Evolutionary conservation across 2,113 vertebrate species (phyloP).

Genomic region (Podilymbus podiceps): DNA sequence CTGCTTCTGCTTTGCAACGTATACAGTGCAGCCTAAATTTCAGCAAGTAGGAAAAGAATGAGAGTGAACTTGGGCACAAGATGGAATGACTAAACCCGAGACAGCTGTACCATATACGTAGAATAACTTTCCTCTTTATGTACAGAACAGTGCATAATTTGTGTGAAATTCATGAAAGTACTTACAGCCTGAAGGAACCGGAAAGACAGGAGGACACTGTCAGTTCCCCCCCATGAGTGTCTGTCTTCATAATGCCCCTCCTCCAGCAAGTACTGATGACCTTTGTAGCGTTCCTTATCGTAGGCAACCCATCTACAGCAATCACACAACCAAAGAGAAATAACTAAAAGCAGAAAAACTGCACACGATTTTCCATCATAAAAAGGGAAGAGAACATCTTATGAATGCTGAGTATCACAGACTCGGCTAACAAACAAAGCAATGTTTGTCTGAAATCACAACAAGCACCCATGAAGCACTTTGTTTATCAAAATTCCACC

Average conservation of each 20-base stretch:
- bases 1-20: background rate
- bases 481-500: background rate
- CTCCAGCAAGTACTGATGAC: conserved; percentile 83
- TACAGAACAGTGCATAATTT: background rate
- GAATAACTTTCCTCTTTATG: background rate
- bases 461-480: background rate
- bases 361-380: background rate
- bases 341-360: background rate
- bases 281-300: conserved; percentile 80
- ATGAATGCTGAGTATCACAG: background rate
- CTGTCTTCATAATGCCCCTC: conserved; percentile 83
- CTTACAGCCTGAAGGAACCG: conserved; percentile 85
- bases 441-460: background rate
- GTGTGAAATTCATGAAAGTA: background rate
- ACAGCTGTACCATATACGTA: background rate
- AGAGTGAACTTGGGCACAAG: background rate
- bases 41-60: background rate
- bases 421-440: background rate
- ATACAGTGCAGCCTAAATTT: background rate
- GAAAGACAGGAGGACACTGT: conserved; percentile 74
- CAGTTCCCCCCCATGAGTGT: conserved; percentile 59
- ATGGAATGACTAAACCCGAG: background rate
- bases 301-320: conserved; percentile 85
- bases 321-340: background rate
- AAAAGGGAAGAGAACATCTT: background rate